Conservation (phyloP, 2,113 vertebrate species). For the Oxyruncus cristatus region DNA sequence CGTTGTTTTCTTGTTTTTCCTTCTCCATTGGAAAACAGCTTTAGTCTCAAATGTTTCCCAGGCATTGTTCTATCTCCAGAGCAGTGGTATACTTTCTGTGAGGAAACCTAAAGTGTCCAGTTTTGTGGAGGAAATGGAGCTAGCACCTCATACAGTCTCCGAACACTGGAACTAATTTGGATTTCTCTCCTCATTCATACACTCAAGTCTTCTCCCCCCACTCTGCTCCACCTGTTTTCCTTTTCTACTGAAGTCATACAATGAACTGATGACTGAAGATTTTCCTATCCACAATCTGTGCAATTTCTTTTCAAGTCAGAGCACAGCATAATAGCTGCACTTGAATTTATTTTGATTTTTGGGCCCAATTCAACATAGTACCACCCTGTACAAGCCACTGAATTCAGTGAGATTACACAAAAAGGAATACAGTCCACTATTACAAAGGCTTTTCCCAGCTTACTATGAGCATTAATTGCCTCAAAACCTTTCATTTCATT, state of each 20-base stretch:
- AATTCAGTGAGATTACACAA: background rate
- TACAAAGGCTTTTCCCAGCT: background rate
- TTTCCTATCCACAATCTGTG: constrained; percentile 31
- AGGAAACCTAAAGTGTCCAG: constrained; percentile 28
- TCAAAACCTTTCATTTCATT: background rate
- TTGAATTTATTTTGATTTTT: background rate
- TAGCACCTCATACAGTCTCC: constrained; percentile 63
- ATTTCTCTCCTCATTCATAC: constrained; percentile 68
- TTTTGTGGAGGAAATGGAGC: constrained; percentile 36
- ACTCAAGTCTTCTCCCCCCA: constrained; percentile 54
- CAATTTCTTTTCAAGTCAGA: constrained; percentile 35
- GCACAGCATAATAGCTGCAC: background rate
- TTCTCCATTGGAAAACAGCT: background rate
- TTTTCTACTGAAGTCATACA: constrained; percentile 59
- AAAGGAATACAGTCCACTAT: background rate
- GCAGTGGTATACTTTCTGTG: constrained; percentile 20
- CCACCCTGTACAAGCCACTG: background rate
- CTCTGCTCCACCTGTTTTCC: constrained; percentile 67
- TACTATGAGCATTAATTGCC: background rate
- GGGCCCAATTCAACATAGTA: background rate
- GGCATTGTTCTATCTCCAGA: background rate
- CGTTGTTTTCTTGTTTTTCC: background rate
- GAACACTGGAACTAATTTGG: constrained; percentile 66
- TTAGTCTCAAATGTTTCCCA: background rate
- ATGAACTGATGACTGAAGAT: constrained; percentile 65